A percentile compares a stretch with the other conserved stretches of the same genome.
Conservation (phyloP, 2,113 vertebrate genomes). For the Poeciliopsis turrubarensis region DNA sequence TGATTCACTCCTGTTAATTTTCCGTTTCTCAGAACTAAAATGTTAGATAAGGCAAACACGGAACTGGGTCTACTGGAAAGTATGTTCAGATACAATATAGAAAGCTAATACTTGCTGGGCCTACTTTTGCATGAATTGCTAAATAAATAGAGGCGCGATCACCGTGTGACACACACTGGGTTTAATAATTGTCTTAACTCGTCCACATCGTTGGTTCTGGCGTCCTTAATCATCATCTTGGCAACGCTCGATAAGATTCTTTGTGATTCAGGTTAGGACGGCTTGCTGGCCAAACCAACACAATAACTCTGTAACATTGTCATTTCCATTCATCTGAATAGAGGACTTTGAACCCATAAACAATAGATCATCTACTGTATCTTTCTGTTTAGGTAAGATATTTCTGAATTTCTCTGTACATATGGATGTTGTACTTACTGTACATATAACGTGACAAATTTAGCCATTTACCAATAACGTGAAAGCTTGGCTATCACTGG, state of each 20-base stretch:
- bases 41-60: too few species aligned
- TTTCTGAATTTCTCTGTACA: not conserved
- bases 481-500: not conserved
- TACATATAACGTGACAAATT: not conserved
- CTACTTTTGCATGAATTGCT: not conserved
- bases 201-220: not conserved
- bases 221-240: not conserved
- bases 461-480: not conserved
- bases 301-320: not conserved
- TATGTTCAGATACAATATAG: not conserved
- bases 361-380: not conserved
- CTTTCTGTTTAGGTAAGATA: not conserved
- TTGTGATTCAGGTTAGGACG: not conserved
- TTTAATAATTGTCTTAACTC: not conserved
- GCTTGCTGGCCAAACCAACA: not conserved
- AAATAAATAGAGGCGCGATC: not conserved
- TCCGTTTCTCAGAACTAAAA: not conserved
- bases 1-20: not conserved
- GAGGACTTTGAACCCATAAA: not conserved
- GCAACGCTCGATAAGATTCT: not conserved
- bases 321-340: not conserved
- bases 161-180: not conserved
- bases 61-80: not conserved
- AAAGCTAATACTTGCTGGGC: not conserved
- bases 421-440: too few species aligned